A percentile compares a stretch with the other conserved stretches of the same genome.
Conservation (phyloP, 2,797 vertebrate species). For the Cirrhinus molitorella region DNA sequence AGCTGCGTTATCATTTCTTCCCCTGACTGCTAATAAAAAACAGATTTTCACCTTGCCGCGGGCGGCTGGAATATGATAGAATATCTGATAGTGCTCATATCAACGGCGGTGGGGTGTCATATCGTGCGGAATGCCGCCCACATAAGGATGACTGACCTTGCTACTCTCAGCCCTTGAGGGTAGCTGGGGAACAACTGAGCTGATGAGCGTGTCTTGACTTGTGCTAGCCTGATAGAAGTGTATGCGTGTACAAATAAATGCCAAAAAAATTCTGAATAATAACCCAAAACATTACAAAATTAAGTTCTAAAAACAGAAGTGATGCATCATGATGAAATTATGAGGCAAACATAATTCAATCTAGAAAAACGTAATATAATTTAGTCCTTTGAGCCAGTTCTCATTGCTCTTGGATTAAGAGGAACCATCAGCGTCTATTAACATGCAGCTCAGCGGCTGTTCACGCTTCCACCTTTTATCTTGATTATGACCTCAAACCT, state of each 20-base stretch:
- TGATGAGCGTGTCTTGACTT: constrained; percentile 5
- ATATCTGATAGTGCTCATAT: constrained; percentile 52
- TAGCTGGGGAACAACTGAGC: background rate
- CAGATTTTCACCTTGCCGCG: constrained; percentile 56
- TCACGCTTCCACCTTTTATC: no score
- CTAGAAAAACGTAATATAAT: background rate
- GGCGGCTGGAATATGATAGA: constrained; percentile 48
- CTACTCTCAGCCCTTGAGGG: constrained; percentile 10
- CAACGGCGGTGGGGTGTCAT: constrained; percentile 22
- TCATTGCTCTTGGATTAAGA: no score
- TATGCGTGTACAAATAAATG: background rate
- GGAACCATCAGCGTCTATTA: no score
- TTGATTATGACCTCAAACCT: background rate
- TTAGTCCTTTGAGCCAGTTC: no score
- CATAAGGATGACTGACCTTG: constrained; percentile 41
- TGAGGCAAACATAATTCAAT: background rate
- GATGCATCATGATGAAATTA: background rate
- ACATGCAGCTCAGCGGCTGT: background rate
- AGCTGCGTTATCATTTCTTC: constrained; percentile 45
- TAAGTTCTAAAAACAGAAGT: background rate
- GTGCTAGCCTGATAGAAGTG: background rate
- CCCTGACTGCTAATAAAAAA: constrained; percentile 55
- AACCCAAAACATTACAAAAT: background rate
- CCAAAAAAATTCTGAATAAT: background rate
- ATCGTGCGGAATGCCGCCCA: constrained; percentile 31